Base-by-base conservation (phyloP, 2,113 vertebrate genomes). In the Amia ocellicauda region DNA sequence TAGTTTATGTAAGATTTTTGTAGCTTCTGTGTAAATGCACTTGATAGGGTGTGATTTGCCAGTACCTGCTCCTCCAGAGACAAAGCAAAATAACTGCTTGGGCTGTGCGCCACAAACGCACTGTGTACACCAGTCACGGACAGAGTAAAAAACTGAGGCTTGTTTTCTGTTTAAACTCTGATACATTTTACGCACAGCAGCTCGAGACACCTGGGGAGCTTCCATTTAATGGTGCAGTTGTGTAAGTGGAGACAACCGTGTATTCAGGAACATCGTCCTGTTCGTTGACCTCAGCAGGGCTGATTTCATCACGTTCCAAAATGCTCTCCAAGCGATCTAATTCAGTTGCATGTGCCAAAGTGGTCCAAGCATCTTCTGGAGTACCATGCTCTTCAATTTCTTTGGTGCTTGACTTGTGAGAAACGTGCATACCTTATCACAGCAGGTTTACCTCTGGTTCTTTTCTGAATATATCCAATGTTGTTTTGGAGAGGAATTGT, bases 11-110 rank as follows among this genome's bases (percentile, higher is more conserved):
- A 73, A 20, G 2, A 71, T 66, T 16, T 64, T 70, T 17, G 72
- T 51, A 10, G 45, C 58, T 14, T 74, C 65, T 1, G 9, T 7
- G 40, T 65, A 60, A 28, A 70, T 60, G 9, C 64, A 73, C 57
- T 69, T 73, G 16, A 66, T 66, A 4, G 66, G 9, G 3, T 74
- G 72, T 14, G 64, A 70, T 26, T 74, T 70, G 8, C 68, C 72
- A 20, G 60, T 61, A 26, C 68, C 65, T 1, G 68, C 72, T 57
- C 61, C 62, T 52, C 68, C 64, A 20, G 60, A 60, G 3, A 74
- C 20, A 50, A 67, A 69, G 43, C 58, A 71, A 9, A 71, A 31
- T 47, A 71, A 71, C 1, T 19, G 62, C 4, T 66, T 47, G 24
- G 66, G 42, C 8, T 47, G 57, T 24, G 27, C 7, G 9, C 59